Conservation (phyloP, 1,140 invertebrate species). For the Drosophila sp. region DNA sequence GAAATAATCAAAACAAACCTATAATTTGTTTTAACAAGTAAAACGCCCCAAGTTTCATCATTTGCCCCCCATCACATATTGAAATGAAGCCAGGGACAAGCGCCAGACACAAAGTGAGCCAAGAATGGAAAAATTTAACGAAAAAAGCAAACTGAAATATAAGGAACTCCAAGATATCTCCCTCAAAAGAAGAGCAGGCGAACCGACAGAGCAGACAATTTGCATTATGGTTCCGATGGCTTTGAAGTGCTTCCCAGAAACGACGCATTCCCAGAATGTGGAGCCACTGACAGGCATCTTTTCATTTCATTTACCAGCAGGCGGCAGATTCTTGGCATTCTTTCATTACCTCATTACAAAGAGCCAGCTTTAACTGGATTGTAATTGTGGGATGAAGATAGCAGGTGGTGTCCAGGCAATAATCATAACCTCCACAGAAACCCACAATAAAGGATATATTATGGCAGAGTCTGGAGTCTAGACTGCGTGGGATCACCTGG, state of each 20-base stretch:
- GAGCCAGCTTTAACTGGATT: conserved; percentile 3
- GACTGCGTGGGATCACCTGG: conserved; percentile 17
- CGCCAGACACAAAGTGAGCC: conserved; percentile 37
- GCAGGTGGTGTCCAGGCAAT: conserved; percentile 4
- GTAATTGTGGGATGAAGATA: background rate
- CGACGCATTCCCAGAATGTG: conserved; percentile 23
- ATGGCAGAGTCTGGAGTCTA: conserved; percentile 28
- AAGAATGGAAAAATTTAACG: background rate
- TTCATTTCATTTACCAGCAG: conserved; percentile 20
- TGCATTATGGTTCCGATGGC: conserved; percentile 55
- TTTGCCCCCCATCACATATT: conserved; percentile 44
- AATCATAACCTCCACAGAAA: conserved; percentile 2
- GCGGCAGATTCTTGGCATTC: conserved; percentile 13
- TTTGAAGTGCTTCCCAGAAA: conserved; percentile 62
- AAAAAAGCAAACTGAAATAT: background rate
- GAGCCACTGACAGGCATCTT: conserved; percentile 1
- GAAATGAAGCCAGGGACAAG: conserved; percentile 58
- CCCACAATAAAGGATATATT: background rate
- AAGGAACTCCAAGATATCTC: background rate
- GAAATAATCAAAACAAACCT: conserved; percentile 78
- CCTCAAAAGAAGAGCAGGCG: conserved; percentile 8
- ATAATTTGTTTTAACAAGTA: conserved; percentile 81
- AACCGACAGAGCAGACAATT: conserved; percentile 51
- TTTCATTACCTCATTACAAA: conserved; percentile 16
- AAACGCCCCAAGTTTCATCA: conserved; percentile 75